phyloP scores from a whole-genome alignment of 2,888 invertebrate species.

The Celastrina argiolus region DNA sequence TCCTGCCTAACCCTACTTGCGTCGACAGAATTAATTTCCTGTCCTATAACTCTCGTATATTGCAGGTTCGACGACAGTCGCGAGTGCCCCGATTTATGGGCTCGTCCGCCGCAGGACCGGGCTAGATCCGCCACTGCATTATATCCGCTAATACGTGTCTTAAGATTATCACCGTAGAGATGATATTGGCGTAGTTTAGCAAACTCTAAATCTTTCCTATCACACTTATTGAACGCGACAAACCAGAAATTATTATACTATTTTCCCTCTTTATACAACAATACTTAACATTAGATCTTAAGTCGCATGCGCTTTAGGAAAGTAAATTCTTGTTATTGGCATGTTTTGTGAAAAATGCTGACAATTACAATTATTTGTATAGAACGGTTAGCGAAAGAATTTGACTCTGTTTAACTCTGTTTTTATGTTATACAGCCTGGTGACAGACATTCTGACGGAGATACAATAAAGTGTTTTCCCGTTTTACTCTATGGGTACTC shows the following conservation, averaged over 20 bases:
- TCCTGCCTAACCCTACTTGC: constrained; percentile 64
- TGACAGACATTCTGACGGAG: no score
- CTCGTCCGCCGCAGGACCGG: constrained; percentile 59
- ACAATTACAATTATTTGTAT: no score
- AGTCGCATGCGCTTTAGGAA: no score
- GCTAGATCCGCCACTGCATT: constrained; percentile 24
- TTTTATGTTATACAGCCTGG: no score
- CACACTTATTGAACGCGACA: neutral
- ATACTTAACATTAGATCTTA: no score
- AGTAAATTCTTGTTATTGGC: no score
- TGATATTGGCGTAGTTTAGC: neutral
- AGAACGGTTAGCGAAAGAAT: no score
- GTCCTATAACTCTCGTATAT: constrained; percentile 75
- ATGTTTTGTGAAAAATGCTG: no score
- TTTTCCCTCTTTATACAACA: neutral
- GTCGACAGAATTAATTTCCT: constrained; percentile 76
- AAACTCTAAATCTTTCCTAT: constrained; percentile 2
- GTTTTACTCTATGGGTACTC: no score
- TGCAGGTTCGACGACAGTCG: constrained; percentile 69
- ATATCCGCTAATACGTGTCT: constrained; percentile 22
- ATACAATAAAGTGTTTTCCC: no score
- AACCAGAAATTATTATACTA: neutral
- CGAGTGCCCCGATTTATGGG: constrained; percentile 69
- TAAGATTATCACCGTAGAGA: neutral
- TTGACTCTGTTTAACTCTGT: no score